Base-by-base conservation (phyloP, 1,140 invertebrate genomes). In the Drosophila lowei region DNA sequence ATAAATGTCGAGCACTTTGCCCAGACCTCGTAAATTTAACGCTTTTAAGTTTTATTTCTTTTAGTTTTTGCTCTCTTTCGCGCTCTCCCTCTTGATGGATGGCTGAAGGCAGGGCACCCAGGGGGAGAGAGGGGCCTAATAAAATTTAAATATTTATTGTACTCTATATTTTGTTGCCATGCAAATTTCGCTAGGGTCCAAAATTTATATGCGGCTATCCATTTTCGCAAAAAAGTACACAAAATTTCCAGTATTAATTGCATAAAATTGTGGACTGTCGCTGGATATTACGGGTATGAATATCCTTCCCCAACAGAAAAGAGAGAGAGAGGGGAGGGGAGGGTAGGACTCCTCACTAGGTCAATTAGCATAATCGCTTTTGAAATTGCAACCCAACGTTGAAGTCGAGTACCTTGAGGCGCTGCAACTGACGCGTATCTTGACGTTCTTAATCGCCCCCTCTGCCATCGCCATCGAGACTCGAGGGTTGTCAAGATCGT, bases 311-410 rank as follows among this genome's bases (percentile, higher is more conserved):
- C n/a, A 55, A 9, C 34, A 13, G 2, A 8, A 30, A 1, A 28
- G 30, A 34, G 30, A 2, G 30, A 11, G 30, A 34, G 9, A 34
- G 30, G 3, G 11, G 11, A 13, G 11, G 34, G 3, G 4, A 8
- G 15, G 9, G 28, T 3, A 18, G 34, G 15, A 68, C 56, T 62
- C 71, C 65, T 75, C 50, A 66, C 63, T 77, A 28, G 48, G 58
- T 48, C 85, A 89, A 89, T 89, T 89, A 89, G 85, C 85, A 89
- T 89, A 89, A 89, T 89, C 84, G 85, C 63, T 89, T 48, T 74
- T 58, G 65, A 86, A 86, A 83, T 86, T 86, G 78, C 83, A 79
- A 71, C 72, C 63, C 18, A 43, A 84, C 65, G 52, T 72, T 61
- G 63, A 73, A 34, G 28, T 18, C 41, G 30, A 48, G 43, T 68